Percentiles rank a stretch among this genome's conserved stretches.
phyloP scores from a whole-genome alignment of 2,888 invertebrate genomes.

The Mimas tiliae region DNA sequence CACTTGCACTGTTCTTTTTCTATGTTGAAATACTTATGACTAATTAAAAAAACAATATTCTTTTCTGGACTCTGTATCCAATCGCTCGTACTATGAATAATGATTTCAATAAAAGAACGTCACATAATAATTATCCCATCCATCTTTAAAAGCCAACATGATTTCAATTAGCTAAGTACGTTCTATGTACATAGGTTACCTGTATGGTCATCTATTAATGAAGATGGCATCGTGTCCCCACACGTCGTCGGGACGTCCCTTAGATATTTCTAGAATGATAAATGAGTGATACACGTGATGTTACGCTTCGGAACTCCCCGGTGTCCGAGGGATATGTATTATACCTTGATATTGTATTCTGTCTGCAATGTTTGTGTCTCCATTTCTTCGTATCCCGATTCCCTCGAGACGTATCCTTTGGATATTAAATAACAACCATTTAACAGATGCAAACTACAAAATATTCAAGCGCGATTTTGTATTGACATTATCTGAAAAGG shows the following conservation, averaged over 20 bases:
- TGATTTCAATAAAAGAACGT: background rate
- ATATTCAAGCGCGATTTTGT: constrained; percentile 14
- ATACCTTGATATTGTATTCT: constrained; percentile 12
- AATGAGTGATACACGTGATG: constrained; percentile 64
- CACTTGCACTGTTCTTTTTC: too few relatives aligned
- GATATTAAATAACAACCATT: constrained; percentile 4
- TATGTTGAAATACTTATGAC: too few relatives aligned
- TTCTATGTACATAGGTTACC: constrained; percentile 43
- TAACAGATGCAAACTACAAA: constrained; percentile 13
- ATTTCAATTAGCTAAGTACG: constrained; percentile 54
- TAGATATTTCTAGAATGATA: constrained; percentile 66
- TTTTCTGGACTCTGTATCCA: too few relatives aligned
- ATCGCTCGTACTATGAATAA: background rate
- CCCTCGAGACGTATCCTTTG: constrained; percentile 8
- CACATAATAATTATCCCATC: constrained; percentile 13
- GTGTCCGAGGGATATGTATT: constrained; percentile 40
- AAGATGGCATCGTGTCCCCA: constrained; percentile 50
- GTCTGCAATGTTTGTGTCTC: background rate
- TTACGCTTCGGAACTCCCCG: constrained; percentile 52
- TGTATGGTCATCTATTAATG: constrained; percentile 52
- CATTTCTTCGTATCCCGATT: background rate
- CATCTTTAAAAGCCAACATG: constrained; percentile 24
- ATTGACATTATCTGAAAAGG: constrained; percentile 17
- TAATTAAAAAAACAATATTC: too few relatives aligned
- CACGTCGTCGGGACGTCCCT: constrained; percentile 52